Evolutionary conservation across 2,888 invertebrate species (phyloP), one percentile per base, ranked within the genome.

Genomic region (Celastrina argiolus): DNA sequence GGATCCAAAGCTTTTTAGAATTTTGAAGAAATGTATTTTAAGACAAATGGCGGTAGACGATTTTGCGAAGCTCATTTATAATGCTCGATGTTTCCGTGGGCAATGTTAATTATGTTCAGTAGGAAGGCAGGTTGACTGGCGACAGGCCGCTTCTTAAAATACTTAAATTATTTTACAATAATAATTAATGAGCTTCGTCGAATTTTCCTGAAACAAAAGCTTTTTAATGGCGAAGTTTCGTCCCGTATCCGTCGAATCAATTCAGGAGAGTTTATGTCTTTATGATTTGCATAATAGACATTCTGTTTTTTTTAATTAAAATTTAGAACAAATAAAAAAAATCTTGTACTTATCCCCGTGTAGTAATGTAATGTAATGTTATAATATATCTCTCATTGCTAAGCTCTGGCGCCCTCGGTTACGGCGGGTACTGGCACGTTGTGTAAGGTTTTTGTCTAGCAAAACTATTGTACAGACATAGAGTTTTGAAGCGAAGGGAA

Each of bases 91-190:
- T 78, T 78, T 73, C 73, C 71, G 76, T 77, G 74, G 77, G 81
- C 82, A 84, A 83, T 84, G 83, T 85, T 86, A 85, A 87, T 87
- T 85, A 80, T 76, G 76, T 82, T 81, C 74, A 67, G 73, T 75
- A 71, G 80, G 81, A 80, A 83, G 83, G 83, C 83, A 84, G 80
- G 72, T 72, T 73, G 68, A 71, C 76, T 77, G 77, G 77, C 76
- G 78, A 79, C 78, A 74, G 75, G 75, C 74, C 77, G 73, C 78
- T 80, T 80, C 78, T 75, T 79, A 77, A 78, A 85, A 82, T 81
- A 83, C 81, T 83, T 83, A 79, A 76, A 78, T 81, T 79, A 79
- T 75, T 72, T 69, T 72, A 81, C 61, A 39, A 41, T 65, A 65
- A 84, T 85, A 82, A 84, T 86, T 84, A 76, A 85, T 86, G 81